These are phyloP conservation scores for Anorthoa munda DNA, from an alignment of 2,888 invertebrate genomes.

Conservation along the genomic window DNA sequence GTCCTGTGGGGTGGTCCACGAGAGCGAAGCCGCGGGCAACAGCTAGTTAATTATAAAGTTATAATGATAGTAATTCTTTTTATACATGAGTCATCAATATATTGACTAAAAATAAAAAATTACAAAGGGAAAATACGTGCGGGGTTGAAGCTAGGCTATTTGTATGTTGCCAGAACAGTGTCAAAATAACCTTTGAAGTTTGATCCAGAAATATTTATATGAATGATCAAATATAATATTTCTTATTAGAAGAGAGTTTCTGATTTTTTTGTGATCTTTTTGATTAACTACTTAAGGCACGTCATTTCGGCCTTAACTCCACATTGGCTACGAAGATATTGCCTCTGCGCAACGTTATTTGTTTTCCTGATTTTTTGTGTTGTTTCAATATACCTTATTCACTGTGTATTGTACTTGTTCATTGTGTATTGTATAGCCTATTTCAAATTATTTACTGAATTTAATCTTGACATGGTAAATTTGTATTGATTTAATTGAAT, in stretches of 20 bases:
- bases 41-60: no score
- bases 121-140: conserved; percentile 21
- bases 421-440: no score
- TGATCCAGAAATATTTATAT: neutral
- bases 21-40: no score
- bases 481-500: no score
- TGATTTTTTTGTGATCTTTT: conserved; percentile 34
- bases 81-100: neutral
- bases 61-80: neutral
- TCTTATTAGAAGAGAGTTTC: neutral
- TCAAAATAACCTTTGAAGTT: conserved; percentile 41
- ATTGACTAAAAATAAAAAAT: conserved; percentile 26
- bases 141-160: neutral
- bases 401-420: no score
- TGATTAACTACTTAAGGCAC: conserved; percentile 1
- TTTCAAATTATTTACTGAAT: no score
- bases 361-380: no score
- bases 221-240: conserved; percentile 25
- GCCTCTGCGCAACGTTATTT: neutral
- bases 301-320: neutral
- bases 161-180: conserved; percentile 1
- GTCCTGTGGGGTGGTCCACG: no score
- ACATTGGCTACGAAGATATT: conserved; percentile 3
- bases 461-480: no score
- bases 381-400: no score